These are phyloP conservation scores for Antitype chi DNA, from an alignment of 2,888 invertebrate species.

Conservation along the genomic window DNA sequence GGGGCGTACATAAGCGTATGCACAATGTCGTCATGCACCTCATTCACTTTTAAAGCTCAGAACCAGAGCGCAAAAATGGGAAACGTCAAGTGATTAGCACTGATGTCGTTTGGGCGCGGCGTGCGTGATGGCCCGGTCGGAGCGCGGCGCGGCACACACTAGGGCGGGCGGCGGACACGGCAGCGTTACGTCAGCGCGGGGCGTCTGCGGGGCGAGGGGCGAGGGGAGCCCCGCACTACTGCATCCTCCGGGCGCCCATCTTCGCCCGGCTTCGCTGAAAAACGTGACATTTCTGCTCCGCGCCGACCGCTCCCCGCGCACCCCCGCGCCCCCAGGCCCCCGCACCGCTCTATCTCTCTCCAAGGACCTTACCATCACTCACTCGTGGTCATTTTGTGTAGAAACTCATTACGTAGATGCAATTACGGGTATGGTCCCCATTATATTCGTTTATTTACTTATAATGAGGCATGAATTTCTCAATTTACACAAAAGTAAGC, in stretches of 20 bases:
- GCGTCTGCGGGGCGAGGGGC: slow-evolving; percentile 75
- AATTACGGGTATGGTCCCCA: slow-evolving; percentile 62
- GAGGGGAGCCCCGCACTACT: slow-evolving; percentile 84
- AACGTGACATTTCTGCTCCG: slow-evolving; percentile 85
- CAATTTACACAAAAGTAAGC: slow-evolving; percentile 1
- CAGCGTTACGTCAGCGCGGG: slow-evolving; percentile 90
- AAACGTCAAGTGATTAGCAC: slow-evolving; percentile 89
- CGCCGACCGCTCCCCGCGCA: slow-evolving; percentile 69
- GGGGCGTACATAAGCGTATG: slow-evolving; percentile 73
- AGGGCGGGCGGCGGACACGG: slow-evolving; percentile 88
- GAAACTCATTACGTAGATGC: slow-evolving; percentile 77
- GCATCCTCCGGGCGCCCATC: slow-evolving; percentile 87
- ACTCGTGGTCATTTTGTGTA: slow-evolving; percentile 79
- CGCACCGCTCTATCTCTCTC: slow-evolving; percentile 66
- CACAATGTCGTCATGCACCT: slow-evolving; percentile 83
- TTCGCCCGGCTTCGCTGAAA: slow-evolving; percentile 84
- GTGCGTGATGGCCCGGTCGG: slow-evolving; percentile 83
- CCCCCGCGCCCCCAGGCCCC: slow-evolving; percentile 59
- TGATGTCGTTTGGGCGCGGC: slow-evolving; percentile 84
- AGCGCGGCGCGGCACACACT: slow-evolving; percentile 89
- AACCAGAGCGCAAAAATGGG: slow-evolving; percentile 81
- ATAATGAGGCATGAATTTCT: slow-evolving; percentile 19
- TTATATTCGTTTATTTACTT: slow-evolving; percentile 46
- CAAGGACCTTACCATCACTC: slow-evolving; percentile 73
- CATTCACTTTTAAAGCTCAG: slow-evolving; percentile 84